Evolutionary conservation across 1,140 invertebrate species (phyloP).

Genomic region (Sinella curviseta): DNA sequence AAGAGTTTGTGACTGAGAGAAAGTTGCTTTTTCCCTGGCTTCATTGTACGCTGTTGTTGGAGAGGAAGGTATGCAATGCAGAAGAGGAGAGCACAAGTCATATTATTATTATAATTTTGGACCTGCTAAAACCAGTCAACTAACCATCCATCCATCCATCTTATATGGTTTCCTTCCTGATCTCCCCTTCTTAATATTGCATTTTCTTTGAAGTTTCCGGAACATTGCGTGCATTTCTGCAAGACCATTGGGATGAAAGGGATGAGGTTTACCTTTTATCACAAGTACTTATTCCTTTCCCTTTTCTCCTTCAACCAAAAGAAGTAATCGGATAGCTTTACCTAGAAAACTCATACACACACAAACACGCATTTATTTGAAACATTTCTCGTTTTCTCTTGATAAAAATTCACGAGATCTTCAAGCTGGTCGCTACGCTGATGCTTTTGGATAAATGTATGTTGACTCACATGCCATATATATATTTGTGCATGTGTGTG

Average conservation of each 20-base stretch:
- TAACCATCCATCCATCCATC: slow-evolving; percentile 15
- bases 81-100: neutral
- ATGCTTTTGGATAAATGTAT: no score
- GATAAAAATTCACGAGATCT: no score
- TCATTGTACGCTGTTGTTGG: no score
- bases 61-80: neutral
- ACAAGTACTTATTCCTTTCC: slow-evolving; percentile 21
- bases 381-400: neutral
- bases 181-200: slow-evolving; percentile 13
- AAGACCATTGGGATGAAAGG: slow-evolving; percentile 1
- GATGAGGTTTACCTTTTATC: slow-evolving; percentile 23
- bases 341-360: neutral
- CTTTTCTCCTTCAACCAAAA: neutral
- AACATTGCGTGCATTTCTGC: slow-evolving; percentile 11
- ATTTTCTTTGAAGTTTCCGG: slow-evolving; percentile 5
- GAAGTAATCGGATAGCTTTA: slow-evolving; percentile 7
- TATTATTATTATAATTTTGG: neutral
- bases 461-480: no score
- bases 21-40: no score
- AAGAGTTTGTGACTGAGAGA: no score
- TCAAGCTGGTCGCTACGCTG: no score
- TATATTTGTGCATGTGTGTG: no score
- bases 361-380: neutral
- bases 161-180: slow-evolving; percentile 19
- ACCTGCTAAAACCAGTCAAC: neutral